Evolutionary conservation across 2,797 vertebrate genomes (phyloP).

Genomic region (Melanogrammus aeglefinus): DNA sequence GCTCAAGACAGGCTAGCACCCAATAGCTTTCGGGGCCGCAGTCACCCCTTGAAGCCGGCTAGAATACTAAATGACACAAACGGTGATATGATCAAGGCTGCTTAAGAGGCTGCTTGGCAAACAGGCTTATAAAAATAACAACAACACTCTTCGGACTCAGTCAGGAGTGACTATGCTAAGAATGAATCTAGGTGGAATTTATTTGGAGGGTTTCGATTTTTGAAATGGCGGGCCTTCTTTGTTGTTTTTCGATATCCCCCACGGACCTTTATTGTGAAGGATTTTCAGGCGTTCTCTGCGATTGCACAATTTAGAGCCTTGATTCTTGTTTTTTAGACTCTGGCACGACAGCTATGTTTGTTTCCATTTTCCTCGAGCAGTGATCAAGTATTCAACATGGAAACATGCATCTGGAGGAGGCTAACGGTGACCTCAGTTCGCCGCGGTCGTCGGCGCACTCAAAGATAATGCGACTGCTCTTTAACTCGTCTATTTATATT

Average conservation of each 20-base stretch:
- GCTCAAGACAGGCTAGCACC: slow-evolving; percentile 17
- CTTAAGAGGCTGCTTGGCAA: slow-evolving; percentile 12
- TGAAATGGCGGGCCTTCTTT: background rate
- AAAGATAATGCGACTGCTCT: slow-evolving; percentile 24
- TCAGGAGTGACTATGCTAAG: background rate
- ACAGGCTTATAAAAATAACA: slow-evolving; percentile 20
- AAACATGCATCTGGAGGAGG: background rate
- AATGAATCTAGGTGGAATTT: background rate
- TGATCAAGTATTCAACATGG: background rate
- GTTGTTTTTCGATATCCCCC: background rate
- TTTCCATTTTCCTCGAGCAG: background rate
- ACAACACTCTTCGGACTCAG: background rate
- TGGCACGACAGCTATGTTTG: background rate
- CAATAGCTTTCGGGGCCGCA: slow-evolving; percentile 30
- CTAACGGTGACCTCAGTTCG: slow-evolving; percentile 13
- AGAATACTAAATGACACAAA: too few species aligned
- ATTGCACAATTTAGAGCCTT: background rate
- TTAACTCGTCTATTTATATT: slow-evolving; percentile 42
- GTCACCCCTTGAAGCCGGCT: too few species aligned
- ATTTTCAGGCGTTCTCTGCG: background rate
- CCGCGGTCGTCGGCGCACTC: slow-evolving; percentile 8
- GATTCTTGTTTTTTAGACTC: background rate
- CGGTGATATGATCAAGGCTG: background rate
- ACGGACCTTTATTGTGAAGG: background rate
- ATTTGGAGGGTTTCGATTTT: background rate